Evolutionary conservation across 2,888 invertebrate species (phyloP), one percentile per base, ranked within the genome.

Genomic region (Ophion costatus): DNA sequence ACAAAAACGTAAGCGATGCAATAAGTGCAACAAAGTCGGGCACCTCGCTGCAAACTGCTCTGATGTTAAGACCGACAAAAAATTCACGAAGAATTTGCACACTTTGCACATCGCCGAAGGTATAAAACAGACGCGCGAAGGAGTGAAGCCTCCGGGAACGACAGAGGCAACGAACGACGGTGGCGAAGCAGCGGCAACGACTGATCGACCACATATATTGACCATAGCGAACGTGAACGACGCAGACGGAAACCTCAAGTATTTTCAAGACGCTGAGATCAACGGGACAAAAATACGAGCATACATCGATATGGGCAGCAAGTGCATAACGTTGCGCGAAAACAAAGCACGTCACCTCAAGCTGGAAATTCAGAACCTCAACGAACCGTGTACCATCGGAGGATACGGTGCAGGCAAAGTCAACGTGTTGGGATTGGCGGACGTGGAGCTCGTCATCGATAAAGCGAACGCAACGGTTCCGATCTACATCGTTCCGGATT

Each of bases 1-100:
- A 79, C 79, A 79, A 10, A 56, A 57, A 71, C 71, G 79, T 14
- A 79, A 79, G 38, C 33, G 71, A 66, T 79, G 79, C 64, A 79
- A 79, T 57, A 79, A 71, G 20, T 79, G 71, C 70, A 79, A 70
- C 51, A 78, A 79, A 64, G 71, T 71, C 22, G 79, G 79, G 14
- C 71, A 79, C 71, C 33, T 71, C n/a, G 79, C 79, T 22, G 45
- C 29, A 51, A 71, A 70, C 20, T 79, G 79, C 63, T 11, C 71
- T 33, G 56, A 71, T 20, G 45, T 38, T 17, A 79, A 70, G 6
- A 42, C 56, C 22, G 61, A 70, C 14, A 70, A 51, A 56, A 63
- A 63, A 56, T 29, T 63, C 11, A 22, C 64, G 63, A 79, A 71
- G 22, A 79, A 61, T 71, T 29, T 71, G 33, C 79, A 79, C 33